Evolutionary conservation across 1,140 invertebrate genomes (phyloP), one percentile per base, ranked within the genome.

Genomic region (Aphaenogaster rudis): DNA sequence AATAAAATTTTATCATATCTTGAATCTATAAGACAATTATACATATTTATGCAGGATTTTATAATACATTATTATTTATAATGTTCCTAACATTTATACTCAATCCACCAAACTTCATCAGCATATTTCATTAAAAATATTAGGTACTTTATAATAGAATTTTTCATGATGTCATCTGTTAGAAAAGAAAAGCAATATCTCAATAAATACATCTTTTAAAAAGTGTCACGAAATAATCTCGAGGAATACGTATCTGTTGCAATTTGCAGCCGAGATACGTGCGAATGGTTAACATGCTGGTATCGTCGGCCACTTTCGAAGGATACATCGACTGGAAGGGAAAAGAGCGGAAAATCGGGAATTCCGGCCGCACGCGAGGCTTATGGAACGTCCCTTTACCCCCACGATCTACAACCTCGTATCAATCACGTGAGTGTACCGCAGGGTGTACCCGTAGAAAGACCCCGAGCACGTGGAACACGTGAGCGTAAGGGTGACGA

Each of bases 401-500:
- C 54, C 67, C 78, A 66, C 76, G 79, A 74, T 74, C 61, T 36
- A 79, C 71, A 82, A 78, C 88, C 86, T 78, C 78, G 81, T 93
- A 94, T 94, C 92, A 91, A 92, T 93, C 93, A 93, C 88, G 67
- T 67, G 79, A 81, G 74, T 61, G 71, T 61, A 77, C 66, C 59
- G 48, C n/a, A 77, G 52, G 36, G 87, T 84, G 61, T 69, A 85
- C 17, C 57, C 66, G 28, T 69, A 74, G 50, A 67, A 82, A 28
- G 86, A 72, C 59, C 45, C 21, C 42, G 81, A 80, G 67, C 80
- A 57, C 50, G 79, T 82, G 36, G 82, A 72, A 66, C 79, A 79
- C 88, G 66, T 69, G 59, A 79, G 42, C 28, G 69, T 86, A 91
- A 88, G 78, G 76, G 66, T 61, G 76, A 77, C 80, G 84, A 94